Evolutionary conservation across 2,888 invertebrate genomes (phyloP).

Genomic region (Dusona sp.): DNA sequence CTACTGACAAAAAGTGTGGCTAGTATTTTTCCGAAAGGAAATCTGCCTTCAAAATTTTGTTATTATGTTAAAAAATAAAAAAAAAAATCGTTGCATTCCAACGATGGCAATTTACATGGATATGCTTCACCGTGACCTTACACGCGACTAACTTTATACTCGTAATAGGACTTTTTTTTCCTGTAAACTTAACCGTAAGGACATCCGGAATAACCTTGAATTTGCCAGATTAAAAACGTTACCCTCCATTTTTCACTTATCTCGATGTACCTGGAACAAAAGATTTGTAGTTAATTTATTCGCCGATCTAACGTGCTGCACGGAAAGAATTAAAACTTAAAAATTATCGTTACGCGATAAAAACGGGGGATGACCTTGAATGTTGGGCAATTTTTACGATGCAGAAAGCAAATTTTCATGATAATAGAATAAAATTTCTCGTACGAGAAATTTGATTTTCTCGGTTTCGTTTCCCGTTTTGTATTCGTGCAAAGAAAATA

Average conservation of each 20-base stretch:
- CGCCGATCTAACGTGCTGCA: neutral
- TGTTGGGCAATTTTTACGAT: too few relatives aligned
- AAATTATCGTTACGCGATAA: too few relatives aligned
- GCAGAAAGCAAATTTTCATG: too few relatives aligned
- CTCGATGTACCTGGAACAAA: neutral
- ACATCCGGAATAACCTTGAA: neutral
- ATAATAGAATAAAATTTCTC: too few relatives aligned
- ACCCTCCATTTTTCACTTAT: neutral
- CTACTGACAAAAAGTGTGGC: too few relatives aligned
- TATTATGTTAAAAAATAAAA: neutral
- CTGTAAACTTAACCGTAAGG: neutral
- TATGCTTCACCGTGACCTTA: constrained; percentile 36
- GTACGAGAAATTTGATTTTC: too few relatives aligned
- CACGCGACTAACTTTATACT: neutral
- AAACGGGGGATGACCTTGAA: too few relatives aligned
- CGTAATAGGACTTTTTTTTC: neutral
- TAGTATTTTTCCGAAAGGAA: neutral
- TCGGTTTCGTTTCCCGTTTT: too few relatives aligned
- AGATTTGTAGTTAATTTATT: neutral
- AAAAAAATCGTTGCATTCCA: neutral
- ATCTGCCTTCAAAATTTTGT: neutral
- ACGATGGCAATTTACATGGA: neutral
- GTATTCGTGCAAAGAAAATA: neutral
- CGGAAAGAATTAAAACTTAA: too few relatives aligned
- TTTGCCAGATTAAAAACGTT: too few relatives aligned